Percentiles rank a stretch among this genome's conserved stretches.
phyloP scores from a whole-genome alignment of 1,140 invertebrate species.

The Aradophagus sp. region DNA sequence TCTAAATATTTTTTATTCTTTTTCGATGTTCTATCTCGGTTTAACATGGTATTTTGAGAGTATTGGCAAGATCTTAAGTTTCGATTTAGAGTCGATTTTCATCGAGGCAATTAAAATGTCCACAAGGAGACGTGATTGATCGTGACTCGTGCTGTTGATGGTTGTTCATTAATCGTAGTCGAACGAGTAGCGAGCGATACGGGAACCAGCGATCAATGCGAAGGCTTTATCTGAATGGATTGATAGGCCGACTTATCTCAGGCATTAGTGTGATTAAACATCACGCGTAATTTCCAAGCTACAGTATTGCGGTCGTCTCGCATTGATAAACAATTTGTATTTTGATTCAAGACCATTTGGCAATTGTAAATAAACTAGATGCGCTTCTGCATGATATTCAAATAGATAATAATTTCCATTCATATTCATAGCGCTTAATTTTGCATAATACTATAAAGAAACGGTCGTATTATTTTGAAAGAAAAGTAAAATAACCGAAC shows the following conservation, averaged over 20 bases:
- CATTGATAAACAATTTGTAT: constrained; percentile 39
- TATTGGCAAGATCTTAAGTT: no score
- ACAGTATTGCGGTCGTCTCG: constrained; percentile 24
- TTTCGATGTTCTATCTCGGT: no score
- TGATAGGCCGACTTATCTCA: constrained; percentile 70
- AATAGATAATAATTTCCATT: no score
- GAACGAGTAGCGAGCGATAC: constrained; percentile 63
- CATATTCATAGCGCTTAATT: no score
- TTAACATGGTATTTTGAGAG: no score
- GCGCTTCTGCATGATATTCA: no score
- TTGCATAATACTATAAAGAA: no score
- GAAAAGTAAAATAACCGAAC: no score
- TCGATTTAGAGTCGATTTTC: no score
- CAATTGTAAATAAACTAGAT: no score
- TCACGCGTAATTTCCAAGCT: constrained; percentile 50
- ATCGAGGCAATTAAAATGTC: constrained; percentile 38
- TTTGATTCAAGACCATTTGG: constrained; percentile 1
- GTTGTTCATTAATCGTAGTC: constrained; percentile 71
- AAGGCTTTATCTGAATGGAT: constrained; percentile 68
- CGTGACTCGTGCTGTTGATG: constrained; percentile 64
- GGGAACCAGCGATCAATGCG: constrained; percentile 65
- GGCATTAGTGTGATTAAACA: constrained; percentile 46
- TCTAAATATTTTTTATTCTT: no score
- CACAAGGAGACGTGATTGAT: constrained; percentile 68
- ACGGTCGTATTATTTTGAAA: no score